Evolutionary conservation across 1,140 invertebrate species (phyloP).

Genomic region (Drosophila bocqueti): DNA sequence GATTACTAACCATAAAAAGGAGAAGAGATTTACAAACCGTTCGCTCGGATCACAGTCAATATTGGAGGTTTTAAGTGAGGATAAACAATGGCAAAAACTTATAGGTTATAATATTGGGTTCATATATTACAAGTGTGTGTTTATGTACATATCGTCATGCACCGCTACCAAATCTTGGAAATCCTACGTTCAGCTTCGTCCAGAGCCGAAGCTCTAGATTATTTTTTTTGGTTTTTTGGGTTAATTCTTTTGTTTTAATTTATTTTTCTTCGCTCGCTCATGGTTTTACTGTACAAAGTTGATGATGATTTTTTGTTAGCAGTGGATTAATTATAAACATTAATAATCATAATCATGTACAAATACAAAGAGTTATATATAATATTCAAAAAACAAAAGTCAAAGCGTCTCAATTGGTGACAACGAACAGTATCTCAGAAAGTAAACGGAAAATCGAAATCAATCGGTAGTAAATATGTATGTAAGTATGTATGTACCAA

Average conservation of each 20-base stretch:
- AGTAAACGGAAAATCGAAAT: constrained; percentile 61
- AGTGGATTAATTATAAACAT: constrained; percentile 79
- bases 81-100: constrained; percentile 41
- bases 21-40: constrained; percentile 53
- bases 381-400: constrained; percentile 62
- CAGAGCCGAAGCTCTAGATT: constrained; percentile 38
- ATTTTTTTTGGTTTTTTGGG: constrained; percentile 17
- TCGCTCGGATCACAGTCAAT: constrained; percentile 54
- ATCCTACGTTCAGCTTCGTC: constrained; percentile 62
- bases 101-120: constrained; percentile 21
- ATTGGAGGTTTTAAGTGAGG: constrained; percentile 27
- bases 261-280: constrained; percentile 53
- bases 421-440: constrained; percentile 71
- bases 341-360: constrained; percentile 79
- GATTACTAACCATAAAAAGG: constrained; percentile 44
- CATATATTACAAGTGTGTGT: constrained; percentile 51
- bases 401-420: constrained; percentile 77
- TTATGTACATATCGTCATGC: constrained; percentile 58
- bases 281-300: constrained; percentile 72
- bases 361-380: constrained; percentile 76
- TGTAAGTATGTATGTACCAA: constrained; percentile 64
- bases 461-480: constrained; percentile 57
- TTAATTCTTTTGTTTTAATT: constrained; percentile 34
- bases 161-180: constrained; percentile 59
- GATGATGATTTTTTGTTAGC: constrained; percentile 74